These are phyloP conservation scores for Patella ulyssiponensis DNA, from an alignment of 2,888 invertebrate species.

Conservation along the genomic window DNA sequence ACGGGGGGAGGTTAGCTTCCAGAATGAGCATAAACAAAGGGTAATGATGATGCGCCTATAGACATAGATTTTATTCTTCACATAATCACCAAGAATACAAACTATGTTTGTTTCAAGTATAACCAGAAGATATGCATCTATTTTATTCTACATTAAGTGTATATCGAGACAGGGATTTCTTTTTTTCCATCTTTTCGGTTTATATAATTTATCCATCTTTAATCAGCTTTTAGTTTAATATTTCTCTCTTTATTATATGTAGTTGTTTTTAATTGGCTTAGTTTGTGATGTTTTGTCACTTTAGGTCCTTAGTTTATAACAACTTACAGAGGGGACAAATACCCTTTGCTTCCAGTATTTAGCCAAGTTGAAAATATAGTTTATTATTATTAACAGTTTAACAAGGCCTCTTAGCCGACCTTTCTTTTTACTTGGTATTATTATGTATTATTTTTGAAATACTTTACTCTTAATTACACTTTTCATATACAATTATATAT, in stretches of 20 bases:
- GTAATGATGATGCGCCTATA: too few species aligned
- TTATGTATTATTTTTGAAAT: conserved; percentile 55
- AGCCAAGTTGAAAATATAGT: conserved; percentile 11
- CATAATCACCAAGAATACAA: too few species aligned
- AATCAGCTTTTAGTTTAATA: conserved; percentile 8
- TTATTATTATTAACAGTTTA: not conserved
- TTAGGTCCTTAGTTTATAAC: not conserved
- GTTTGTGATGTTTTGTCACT: not conserved
- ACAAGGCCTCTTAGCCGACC: conserved; percentile 14
- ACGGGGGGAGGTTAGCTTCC: too few species aligned
- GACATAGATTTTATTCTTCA: too few species aligned
- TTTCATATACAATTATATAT: conserved; percentile 63
- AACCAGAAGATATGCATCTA: too few species aligned
- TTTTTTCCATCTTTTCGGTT: conserved; percentile 1
- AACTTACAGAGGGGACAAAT: not conserved
- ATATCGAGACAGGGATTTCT: conserved; percentile 3
- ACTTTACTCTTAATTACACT: conserved; percentile 59
- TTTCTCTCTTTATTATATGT: not conserved
- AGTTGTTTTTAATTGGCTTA: conserved; percentile 11
- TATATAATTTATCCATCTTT: not conserved
- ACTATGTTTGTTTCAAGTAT: too few species aligned
- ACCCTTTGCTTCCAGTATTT: conserved; percentile 6
- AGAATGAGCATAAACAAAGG: too few species aligned
- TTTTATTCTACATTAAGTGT: too few species aligned
- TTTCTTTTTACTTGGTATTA: conserved; percentile 50